Conservation (phyloP, 2,888 invertebrate genomes). For the Plebejus anna region DNA sequence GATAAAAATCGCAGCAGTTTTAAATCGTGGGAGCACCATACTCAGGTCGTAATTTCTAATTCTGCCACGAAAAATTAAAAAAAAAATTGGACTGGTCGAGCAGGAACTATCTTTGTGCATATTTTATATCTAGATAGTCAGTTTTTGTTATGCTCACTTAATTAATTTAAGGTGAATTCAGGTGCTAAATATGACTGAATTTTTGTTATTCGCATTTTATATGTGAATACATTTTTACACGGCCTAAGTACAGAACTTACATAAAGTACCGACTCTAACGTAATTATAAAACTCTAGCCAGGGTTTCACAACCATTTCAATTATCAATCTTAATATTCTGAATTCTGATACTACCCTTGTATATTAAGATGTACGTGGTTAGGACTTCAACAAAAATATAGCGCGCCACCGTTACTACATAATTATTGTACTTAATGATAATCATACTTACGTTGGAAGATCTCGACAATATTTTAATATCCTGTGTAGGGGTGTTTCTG, state of each 20-base stretch:
- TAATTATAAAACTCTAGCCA: no score
- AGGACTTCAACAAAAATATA: neutral
- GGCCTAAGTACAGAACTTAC: neutral
- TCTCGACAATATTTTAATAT: neutral
- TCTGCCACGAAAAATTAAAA: neutral
- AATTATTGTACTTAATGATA: neutral
- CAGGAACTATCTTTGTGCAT: neutral
- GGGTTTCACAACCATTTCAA: no score
- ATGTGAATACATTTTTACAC: conserved; percentile 28
- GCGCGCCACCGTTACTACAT: neutral
- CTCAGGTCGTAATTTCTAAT: no score
- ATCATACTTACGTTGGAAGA: neutral
- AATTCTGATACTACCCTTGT: no score
- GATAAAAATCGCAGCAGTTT: neutral
- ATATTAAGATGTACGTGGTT: no score
- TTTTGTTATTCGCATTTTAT: conserved; percentile 57
- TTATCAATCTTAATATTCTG: neutral
- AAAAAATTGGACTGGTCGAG: neutral
- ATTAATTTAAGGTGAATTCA: conserved; percentile 57
- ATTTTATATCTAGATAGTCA: no score
- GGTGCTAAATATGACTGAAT: conserved; percentile 71
- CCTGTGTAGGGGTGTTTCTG: no score
- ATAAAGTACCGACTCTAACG: neutral
- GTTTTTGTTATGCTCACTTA: conserved; percentile 44
- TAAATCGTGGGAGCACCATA: neutral